Evolutionary conservation across 2,113 vertebrate genomes (phyloP).

Genomic region (Eretmochelys imbricata): DNA sequence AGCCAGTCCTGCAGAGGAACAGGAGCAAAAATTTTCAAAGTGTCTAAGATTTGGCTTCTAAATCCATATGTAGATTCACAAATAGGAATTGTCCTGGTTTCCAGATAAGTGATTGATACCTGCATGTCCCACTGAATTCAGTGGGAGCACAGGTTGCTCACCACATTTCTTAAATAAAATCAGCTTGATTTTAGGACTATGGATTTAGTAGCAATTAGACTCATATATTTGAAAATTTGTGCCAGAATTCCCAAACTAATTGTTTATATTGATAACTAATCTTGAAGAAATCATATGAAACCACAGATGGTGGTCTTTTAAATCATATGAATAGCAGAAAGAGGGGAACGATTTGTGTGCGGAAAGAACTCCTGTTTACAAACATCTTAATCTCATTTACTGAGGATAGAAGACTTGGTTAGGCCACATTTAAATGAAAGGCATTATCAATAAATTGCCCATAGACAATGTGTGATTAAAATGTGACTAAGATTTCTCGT

Average conservation of each 20-base stretch:
- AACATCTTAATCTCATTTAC: background rate
- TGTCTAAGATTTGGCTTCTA: conserved; percentile 43
- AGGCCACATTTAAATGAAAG: background rate
- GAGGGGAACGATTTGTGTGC: background rate
- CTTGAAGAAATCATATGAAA: background rate
- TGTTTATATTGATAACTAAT: background rate
- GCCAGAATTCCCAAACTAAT: background rate
- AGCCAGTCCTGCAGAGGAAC: no score
- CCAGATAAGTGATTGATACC: conserved; percentile 10
- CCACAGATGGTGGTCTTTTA: no score
- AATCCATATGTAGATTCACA: conserved; percentile 55
- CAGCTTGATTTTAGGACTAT: background rate
- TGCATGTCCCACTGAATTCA: conserved; percentile 6
- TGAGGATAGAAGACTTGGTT: background rate
- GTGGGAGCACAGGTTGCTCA: background rate
- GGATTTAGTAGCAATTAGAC: background rate
- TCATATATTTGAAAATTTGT: background rate
- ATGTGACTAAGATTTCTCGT: background rate
- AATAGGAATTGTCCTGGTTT: conserved; percentile 14
- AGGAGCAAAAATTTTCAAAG: no score
- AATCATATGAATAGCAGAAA: background rate
- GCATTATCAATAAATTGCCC: background rate
- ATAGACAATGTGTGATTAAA: background rate
- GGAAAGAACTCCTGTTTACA: background rate
- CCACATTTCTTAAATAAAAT: background rate